phyloP scores from a whole-genome alignment of 2,888 invertebrate species.

The Scaptomyza reducta region DNA sequence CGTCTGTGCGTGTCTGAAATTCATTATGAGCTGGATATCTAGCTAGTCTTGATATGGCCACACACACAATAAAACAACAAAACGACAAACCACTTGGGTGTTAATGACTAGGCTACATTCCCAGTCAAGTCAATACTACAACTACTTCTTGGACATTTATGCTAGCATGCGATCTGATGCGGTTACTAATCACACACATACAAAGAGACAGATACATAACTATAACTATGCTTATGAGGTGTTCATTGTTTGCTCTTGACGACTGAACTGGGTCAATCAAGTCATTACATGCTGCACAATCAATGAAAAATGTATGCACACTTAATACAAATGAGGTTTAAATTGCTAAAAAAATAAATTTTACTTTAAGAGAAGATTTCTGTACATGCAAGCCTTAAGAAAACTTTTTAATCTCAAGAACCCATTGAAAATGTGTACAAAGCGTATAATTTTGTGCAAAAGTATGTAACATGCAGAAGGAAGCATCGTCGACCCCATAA shows the following conservation, averaged over 20 bases:
- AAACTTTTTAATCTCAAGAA: no score
- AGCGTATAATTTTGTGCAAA: no score
- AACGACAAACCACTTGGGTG: slow-evolving; percentile 58
- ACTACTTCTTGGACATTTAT: slow-evolving; percentile 2
- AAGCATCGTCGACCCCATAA: no score
- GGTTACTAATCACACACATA: slow-evolving; percentile 6
- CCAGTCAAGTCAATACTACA: slow-evolving; percentile 17
- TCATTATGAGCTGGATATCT: slow-evolving; percentile 69
- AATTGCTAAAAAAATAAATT: no score
- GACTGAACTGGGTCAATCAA: slow-evolving; percentile 67
- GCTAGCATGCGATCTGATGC: slow-evolving; percentile 36
- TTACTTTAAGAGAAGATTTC: no score
- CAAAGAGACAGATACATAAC: neutral
- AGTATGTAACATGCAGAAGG: no score
- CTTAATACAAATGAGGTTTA: no score
- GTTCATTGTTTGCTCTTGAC: slow-evolving; percentile 69
- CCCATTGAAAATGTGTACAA: no score
- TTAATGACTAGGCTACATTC: slow-evolving; percentile 41
- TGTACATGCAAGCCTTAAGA: neutral
- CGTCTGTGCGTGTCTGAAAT: slow-evolving; percentile 82
- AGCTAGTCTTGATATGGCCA: slow-evolving; percentile 44
- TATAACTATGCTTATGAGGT: slow-evolving; percentile 61
- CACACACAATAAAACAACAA: slow-evolving; percentile 16
- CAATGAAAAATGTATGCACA: neutral
- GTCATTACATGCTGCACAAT: slow-evolving; percentile 19